Percentiles rank a stretch among this genome's conserved stretches.
Conservation (phyloP, 2,888 invertebrate genomes). For the Idaea aversata region DNA sequence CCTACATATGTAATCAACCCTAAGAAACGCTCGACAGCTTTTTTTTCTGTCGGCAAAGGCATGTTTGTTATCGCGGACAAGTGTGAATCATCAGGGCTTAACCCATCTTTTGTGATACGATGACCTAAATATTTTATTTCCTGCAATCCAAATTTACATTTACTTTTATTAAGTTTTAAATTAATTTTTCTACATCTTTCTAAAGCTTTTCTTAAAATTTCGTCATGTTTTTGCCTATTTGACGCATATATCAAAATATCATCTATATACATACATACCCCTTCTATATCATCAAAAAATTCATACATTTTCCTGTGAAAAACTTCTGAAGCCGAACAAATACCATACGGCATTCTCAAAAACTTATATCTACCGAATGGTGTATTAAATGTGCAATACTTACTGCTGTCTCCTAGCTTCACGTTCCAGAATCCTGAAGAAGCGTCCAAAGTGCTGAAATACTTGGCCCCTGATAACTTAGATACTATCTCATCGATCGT, state of each 20-base stretch:
- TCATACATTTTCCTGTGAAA: conserved; percentile 28
- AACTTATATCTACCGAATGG: conserved; percentile 16
- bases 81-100: conserved; percentile 25
- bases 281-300: conserved; percentile 24
- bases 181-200: too few relatives aligned
- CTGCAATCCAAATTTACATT: conserved; percentile 21
- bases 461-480: conserved; percentile 20
- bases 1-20: conserved; percentile 30
- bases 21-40: too few relatives aligned
- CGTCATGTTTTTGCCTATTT: conserved; percentile 14
- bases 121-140: conserved; percentile 28
- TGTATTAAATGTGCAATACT: conserved; percentile 33
- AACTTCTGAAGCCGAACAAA: conserved; percentile 29
- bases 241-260: conserved; percentile 20
- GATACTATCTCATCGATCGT: conserved; percentile 23
- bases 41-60: conserved; percentile 22
- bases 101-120: conserved; percentile 19
- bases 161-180: conserved; percentile 25
- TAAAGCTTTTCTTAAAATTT: conserved; percentile 14
- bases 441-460: conserved; percentile 29
- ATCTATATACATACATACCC: conserved; percentile 25
- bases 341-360: conserved; percentile 27
- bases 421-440: conserved; percentile 25
- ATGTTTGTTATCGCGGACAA: conserved; percentile 26
- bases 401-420: conserved; percentile 17